Evolutionary conservation across 2,113 vertebrate species (phyloP).

Genomic region (Neolamprologus sp.): DNA sequence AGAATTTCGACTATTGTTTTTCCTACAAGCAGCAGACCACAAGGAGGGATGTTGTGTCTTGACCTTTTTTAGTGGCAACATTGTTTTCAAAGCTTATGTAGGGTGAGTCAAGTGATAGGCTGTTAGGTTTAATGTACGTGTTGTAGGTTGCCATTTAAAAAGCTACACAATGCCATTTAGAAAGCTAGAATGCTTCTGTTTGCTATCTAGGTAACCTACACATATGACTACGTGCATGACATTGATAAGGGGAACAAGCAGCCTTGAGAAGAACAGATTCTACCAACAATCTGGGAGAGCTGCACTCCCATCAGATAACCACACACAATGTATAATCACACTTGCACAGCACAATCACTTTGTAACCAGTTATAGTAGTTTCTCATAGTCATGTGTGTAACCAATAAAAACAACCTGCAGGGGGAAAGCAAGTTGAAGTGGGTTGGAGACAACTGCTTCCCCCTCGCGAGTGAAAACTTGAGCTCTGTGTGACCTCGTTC

Average conservation of each 20-base stretch:
- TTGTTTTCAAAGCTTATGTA: not conserved
- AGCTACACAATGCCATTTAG: not conserved
- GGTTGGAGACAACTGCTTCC: too few relatives aligned
- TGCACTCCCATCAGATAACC: not conserved
- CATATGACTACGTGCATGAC: not conserved
- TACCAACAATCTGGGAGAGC: not conserved
- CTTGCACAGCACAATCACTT: not conserved
- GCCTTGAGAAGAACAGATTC: not conserved
- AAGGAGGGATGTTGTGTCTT: not conserved
- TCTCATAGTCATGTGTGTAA: too few relatives aligned
- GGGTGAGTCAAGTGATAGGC: not conserved
- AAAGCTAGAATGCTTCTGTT: not conserved
- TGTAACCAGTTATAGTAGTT: not conserved
- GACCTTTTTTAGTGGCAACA: not conserved
- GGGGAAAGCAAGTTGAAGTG: too few relatives aligned
- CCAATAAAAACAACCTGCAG: too few relatives aligned
- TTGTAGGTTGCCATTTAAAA: not conserved
- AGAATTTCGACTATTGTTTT: not conserved
- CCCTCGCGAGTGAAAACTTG: too few relatives aligned
- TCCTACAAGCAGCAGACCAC: not conserved
- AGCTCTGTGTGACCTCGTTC: too few relatives aligned
- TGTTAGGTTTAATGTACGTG: not conserved
- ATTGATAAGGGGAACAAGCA: not conserved
- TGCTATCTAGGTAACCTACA: not conserved
- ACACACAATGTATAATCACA: not conserved